These are phyloP conservation scores for Agrilus planipennis DNA, from an alignment of 1,140 invertebrate species.

Conservation along the genomic window DNA sequence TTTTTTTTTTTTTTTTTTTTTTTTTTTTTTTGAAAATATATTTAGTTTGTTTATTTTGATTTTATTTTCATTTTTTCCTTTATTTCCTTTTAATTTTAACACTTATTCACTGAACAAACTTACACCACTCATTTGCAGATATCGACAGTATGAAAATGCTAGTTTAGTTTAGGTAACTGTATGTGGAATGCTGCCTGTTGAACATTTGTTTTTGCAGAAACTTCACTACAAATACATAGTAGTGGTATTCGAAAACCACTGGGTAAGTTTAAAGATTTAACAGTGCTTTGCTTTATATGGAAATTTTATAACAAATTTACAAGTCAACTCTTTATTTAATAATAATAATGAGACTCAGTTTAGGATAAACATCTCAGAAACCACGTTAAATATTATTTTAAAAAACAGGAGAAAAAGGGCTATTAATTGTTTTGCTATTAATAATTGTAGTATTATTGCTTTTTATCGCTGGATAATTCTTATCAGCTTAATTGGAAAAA, in stretches of 20 bases:
- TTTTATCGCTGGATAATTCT: too few species aligned
- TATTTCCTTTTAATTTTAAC: background rate
- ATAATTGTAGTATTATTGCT: too few species aligned
- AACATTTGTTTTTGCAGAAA: constrained; percentile 29
- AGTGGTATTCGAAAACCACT: constrained; percentile 22
- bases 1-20: constrained; percentile 6
- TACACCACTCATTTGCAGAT: background rate
- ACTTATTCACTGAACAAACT: background rate
- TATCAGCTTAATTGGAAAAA: too few species aligned
- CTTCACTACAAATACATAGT: constrained; percentile 16
- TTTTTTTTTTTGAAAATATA: constrained; percentile 5
- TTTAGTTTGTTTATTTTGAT: constrained; percentile 4
- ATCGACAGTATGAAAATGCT: background rate
- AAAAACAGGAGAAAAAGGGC: too few species aligned
- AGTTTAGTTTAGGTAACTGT: constrained; percentile 14
- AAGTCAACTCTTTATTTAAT: too few species aligned
- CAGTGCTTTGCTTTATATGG: too few species aligned
- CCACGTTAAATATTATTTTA: too few species aligned
- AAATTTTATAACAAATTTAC: too few species aligned
- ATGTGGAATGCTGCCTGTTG: constrained; percentile 32
- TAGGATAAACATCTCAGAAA: too few species aligned
- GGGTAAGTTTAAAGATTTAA: constrained; percentile 27
- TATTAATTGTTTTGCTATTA: too few species aligned
- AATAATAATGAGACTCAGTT: too few species aligned
- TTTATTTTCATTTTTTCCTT: constrained; percentile 3